Base-by-base conservation (phyloP, 2,888 invertebrate species). In the Nemapogon koenigi region DNA sequence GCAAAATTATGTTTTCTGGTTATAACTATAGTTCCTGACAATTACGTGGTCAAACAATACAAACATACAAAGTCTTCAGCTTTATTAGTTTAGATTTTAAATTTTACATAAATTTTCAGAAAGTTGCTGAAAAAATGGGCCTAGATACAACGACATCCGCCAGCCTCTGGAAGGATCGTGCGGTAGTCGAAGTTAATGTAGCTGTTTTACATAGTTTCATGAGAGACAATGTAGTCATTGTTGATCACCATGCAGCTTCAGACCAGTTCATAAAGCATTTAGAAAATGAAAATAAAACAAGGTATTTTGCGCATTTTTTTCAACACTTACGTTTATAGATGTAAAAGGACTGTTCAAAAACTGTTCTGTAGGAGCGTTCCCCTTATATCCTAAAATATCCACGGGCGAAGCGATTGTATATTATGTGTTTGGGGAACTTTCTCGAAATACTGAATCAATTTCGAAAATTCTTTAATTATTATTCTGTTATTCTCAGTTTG, bases 191-290 rank as follows among this genome's bases (percentile, higher is more conserved):
- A 78, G 83, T 91, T 14, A 97, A 97, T 58, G 76, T 94, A 27
- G 95, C 97, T 0, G 96, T 97, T 2, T 69, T 97, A 15, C 86
- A 94, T 61, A 96, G 95, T 53, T 97, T 88, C 50, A 85, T 94
- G 72, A 82, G 85, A 51, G 85, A 85, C 48, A 91, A 91, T 48
- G 91, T 91, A 2, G 94, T 96, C 1, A 94, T 97, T 46, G 94
- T 95, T 3, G 97, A 97, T 71, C 94, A 97, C 62, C 96, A 97
- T 57, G 91, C 95, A 0, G 96, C 96, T 1, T 89, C 94, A 0
- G 96, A 97, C 59, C 92, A 93, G 43, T 97, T 97, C 63, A 94
- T 96, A 85, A 94, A 94, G 58, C 94, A 95, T 72, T 83, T 93
- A 59, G 94, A 94, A 52, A 94, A 91, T 55, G 96, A 97, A 60